Percentiles rank a stretch among this genome's conserved stretches.
These are phyloP conservation scores for Phengaris arion DNA, from an alignment of 2,888 invertebrate species.

Conservation along the genomic window DNA sequence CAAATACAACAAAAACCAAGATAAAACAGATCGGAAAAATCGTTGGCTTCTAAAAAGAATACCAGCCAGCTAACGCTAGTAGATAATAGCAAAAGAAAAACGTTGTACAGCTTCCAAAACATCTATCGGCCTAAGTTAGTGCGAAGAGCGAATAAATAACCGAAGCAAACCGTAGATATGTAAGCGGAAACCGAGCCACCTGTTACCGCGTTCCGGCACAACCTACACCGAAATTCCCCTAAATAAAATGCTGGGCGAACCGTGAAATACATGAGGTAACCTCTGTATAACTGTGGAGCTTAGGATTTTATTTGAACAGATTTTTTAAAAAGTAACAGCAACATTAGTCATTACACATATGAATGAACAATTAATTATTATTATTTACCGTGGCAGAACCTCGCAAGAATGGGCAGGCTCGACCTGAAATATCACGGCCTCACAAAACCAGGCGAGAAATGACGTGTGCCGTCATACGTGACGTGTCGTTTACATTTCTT, in stretches of 20 bases:
- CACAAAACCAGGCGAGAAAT: too few species aligned
- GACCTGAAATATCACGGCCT: too few species aligned
- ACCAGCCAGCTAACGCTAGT: background rate
- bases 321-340: background rate
- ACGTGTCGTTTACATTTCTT: too few species aligned
- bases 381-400: too few species aligned
- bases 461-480: too few species aligned
- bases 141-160: background rate
- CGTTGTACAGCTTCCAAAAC: background rate
- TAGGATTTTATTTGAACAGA: background rate
- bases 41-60: too few species aligned
- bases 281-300: background rate
- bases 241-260: constrained; percentile 4
- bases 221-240: background rate
- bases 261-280: background rate
- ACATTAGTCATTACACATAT: too few species aligned
- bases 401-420: too few species aligned
- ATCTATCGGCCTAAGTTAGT: background rate
- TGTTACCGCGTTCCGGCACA: constrained; percentile 7
- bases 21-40: too few species aligned
- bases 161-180: background rate
- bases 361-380: too few species aligned
- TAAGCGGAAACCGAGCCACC: constrained; percentile 6
- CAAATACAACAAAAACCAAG: too few species aligned
- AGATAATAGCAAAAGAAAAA: background rate